Conservation (phyloP, 2,797 vertebrate genomes). For the Poecilia velifera region DNA sequence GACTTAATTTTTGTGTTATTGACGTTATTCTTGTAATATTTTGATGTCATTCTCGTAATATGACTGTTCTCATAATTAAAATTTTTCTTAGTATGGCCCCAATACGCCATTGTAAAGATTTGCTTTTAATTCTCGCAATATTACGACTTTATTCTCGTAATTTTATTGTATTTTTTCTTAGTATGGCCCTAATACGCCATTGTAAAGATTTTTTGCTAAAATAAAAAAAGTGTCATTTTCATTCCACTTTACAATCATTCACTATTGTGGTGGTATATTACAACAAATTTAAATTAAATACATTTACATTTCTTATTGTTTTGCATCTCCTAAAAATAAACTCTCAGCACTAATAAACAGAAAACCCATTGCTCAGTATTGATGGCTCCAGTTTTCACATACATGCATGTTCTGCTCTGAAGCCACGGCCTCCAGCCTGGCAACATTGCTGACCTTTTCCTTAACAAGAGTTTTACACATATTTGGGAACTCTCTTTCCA, state of each 20-base stretch:
- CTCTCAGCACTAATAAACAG: neutral
- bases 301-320: neutral
- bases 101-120: too few species aligned
- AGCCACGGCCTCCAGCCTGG: conserved; percentile 25
- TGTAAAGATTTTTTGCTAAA: neutral
- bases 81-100: too few species aligned
- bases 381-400: conserved; percentile 23
- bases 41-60: too few species aligned
- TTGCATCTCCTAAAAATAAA: neutral
- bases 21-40: too few species aligned
- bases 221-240: neutral
- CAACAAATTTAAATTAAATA: neutral
- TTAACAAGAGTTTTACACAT: conserved; percentile 51
- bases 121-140: too few species aligned
- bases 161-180: too few species aligned
- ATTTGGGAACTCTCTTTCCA: conserved; percentile 32
- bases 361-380: conserved; percentile 12
- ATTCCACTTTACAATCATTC: neutral
- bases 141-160: too few species aligned
- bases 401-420: conserved; percentile 11
- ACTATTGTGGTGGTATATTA: neutral
- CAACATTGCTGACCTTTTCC: conserved; percentile 67
- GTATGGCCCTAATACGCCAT: too few species aligned
- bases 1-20: too few species aligned
- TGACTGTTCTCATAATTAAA: too few species aligned